Conservation (phyloP, 2,888 invertebrate genomes). For the Gasteruption jaculator region DNA sequence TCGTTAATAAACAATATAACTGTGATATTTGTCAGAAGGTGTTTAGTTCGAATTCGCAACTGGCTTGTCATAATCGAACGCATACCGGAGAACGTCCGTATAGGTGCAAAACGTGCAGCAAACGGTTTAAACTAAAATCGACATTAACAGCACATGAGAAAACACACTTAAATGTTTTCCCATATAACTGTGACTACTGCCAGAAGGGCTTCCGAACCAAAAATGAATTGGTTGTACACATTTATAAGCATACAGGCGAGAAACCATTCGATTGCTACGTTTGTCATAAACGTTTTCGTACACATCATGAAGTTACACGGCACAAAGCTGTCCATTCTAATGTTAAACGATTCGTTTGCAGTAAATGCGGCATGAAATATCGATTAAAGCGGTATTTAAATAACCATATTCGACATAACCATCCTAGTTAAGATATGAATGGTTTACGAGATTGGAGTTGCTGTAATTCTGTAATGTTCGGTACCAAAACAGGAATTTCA, state of each 20-base stretch:
- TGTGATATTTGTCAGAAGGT: conserved; percentile 58
- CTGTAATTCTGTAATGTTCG: too few relatives aligned
- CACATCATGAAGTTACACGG: conserved; percentile 57
- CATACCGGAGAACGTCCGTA: too few relatives aligned
- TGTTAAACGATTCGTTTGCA: conserved; percentile 53
- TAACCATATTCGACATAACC: conserved; percentile 53
- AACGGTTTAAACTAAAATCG: too few relatives aligned
- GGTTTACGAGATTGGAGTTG: too few relatives aligned
- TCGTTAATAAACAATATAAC: conserved; percentile 57
- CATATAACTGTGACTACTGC: conserved; percentile 50
- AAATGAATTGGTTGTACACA: too few relatives aligned
- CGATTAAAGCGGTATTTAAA: conserved; percentile 54
- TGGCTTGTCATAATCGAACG: too few relatives aligned
- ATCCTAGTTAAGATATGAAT: too few relatives aligned
- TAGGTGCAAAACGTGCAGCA: too few relatives aligned
- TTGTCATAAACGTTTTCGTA: conserved; percentile 56
- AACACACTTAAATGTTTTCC: too few relatives aligned
- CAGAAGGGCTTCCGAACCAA: too few relatives aligned
- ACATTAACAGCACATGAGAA: too few relatives aligned
- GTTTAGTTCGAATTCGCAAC: conserved; percentile 61
- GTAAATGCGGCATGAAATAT: conserved; percentile 50
- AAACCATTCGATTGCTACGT: conserved; percentile 51
- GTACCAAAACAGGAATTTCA: too few relatives aligned
- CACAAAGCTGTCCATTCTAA: conserved; percentile 56
- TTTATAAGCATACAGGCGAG: conserved; percentile 33